phyloP scores from a whole-genome alignment of 2,888 invertebrate species.

The Eurytoma adleriae region DNA sequence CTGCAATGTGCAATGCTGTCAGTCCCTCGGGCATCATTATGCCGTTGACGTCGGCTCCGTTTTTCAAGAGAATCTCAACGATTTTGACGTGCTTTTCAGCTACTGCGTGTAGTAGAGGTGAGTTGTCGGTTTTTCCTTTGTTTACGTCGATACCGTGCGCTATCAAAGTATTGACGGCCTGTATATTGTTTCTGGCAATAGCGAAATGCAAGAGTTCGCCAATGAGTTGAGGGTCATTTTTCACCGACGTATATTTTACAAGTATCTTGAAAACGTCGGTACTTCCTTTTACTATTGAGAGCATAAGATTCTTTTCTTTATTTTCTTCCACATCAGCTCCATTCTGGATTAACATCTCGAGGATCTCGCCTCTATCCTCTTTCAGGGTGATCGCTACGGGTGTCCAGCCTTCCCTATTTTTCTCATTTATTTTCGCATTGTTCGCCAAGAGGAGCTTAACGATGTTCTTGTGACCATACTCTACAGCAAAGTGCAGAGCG shows the following conservation, averaged over 20 bases:
- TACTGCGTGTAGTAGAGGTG: slow-evolving; percentile 33
- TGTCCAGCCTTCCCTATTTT: not conserved
- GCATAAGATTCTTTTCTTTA: too few species aligned
- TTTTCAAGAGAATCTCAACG: slow-evolving; percentile 20
- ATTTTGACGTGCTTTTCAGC: slow-evolving; percentile 15
- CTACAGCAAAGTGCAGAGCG: slow-evolving; percentile 37
- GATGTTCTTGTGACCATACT: not conserved
- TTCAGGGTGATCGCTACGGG: slow-evolving; percentile 15
- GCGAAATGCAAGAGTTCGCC: too few species aligned
- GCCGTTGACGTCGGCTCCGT: slow-evolving; percentile 46
- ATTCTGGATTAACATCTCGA: slow-evolving; percentile 47
- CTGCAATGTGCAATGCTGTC: slow-evolving; percentile 38
- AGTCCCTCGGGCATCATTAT: not conserved
- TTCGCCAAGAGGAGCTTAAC: not conserved
- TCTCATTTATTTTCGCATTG: not conserved
- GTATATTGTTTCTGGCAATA: too few species aligned
- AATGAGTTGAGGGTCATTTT: too few species aligned
- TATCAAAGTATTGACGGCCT: slow-evolving; percentile 18
- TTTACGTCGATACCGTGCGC: not conserved
- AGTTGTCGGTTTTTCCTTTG: not conserved
- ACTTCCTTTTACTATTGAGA: too few species aligned
- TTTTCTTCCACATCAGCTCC: slow-evolving; percentile 53
- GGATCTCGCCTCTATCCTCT: slow-evolving; percentile 1
- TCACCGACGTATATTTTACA: too few species aligned
- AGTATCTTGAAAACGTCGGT: too few species aligned